phyloP scores from a whole-genome alignment of 1,140 invertebrate species.

The Aphis craccivora region DNA sequence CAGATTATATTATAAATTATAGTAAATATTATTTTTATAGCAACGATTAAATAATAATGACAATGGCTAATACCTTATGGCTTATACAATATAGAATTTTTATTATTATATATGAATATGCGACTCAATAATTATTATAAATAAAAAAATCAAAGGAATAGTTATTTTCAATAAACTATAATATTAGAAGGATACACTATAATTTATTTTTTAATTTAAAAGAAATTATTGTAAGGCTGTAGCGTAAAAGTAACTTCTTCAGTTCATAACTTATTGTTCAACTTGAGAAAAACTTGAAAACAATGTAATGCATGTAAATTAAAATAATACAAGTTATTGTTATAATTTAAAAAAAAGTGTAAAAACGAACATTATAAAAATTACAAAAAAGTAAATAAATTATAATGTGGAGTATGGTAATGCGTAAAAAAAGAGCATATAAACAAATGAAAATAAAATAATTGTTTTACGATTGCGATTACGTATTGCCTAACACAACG shows the following conservation, averaged over 20 bases:
- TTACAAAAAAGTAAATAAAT: conserved; percentile 2
- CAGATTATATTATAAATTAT: not conserved
- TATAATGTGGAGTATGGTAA: not conserved
- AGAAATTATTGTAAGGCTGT: not conserved
- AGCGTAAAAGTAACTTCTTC: not conserved
- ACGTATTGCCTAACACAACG: not conserved
- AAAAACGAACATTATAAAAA: not conserved
- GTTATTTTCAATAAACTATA: not conserved
- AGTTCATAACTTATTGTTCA: not conserved
- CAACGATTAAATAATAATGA: not conserved
- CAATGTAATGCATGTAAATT: not conserved
- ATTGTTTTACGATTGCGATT: conserved; percentile 29
- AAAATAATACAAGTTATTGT: not conserved
- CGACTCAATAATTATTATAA: not conserved
- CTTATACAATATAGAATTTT: not conserved
- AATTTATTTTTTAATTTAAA: not conserved
- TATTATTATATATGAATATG: not conserved
- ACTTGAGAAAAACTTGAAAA: not conserved
- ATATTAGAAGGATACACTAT: not conserved
- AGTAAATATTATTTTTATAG: not conserved
- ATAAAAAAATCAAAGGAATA: not conserved
- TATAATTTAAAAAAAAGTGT: conserved; percentile 22
- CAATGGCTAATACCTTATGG: not conserved
- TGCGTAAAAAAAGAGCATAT: not conserved
- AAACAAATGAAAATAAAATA: conserved; percentile 30